These are phyloP conservation scores for Tenthredo scrophulariae DNA, from an alignment of 2,888 invertebrate genomes.

Conservation along the genomic window DNA sequence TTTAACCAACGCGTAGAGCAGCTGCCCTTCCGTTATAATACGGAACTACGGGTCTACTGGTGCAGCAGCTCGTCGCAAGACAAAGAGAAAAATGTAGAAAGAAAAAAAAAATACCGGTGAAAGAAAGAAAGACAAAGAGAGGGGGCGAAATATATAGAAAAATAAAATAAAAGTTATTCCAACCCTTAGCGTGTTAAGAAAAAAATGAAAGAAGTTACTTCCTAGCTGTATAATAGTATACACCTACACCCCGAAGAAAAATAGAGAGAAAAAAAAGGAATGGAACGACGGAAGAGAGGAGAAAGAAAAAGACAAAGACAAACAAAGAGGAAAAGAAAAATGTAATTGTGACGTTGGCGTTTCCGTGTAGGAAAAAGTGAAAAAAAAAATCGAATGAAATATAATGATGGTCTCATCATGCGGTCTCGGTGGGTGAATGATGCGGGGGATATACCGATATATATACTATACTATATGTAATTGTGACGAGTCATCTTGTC, in stretches of 20 bases:
- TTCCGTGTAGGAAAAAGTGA: background rate
- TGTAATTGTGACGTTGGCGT: background rate
- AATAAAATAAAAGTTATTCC: background rate
- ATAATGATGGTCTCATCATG: background rate
- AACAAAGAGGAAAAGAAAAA: background rate
- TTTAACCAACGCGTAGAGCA: background rate
- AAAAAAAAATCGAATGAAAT: background rate
- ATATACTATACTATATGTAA: background rate
- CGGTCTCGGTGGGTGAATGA: background rate
- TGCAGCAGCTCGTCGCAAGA: background rate
- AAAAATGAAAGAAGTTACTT: background rate
- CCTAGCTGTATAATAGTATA: background rate
- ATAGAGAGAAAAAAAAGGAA: background rate
- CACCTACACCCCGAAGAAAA: no score
- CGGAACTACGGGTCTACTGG: slow-evolving; percentile 23
- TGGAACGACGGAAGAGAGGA: background rate
- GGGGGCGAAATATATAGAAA: no score
- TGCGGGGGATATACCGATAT: slow-evolving; percentile 5
- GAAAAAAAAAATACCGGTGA: background rate
- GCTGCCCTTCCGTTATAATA: slow-evolving; percentile 42
- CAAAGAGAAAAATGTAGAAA: background rate
- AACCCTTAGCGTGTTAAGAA: background rate
- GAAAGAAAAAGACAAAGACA: background rate
- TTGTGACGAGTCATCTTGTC: slow-evolving; percentile 27
- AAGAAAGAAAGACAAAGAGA: background rate